phyloP scores from a whole-genome alignment of 2,113 vertebrate genomes.

The Propithecus coquereli region DNA sequence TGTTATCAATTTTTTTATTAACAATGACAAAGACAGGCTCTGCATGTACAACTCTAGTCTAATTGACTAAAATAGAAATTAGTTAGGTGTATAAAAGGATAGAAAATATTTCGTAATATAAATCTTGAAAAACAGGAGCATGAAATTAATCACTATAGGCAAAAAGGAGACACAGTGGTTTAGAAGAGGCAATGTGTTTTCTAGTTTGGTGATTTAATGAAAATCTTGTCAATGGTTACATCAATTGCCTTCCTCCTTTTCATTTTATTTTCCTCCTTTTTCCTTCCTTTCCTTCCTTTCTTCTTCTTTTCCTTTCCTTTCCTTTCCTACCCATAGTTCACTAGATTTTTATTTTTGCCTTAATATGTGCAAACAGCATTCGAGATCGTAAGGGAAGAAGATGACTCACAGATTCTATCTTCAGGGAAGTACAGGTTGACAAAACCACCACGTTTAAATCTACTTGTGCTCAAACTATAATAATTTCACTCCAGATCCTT shows the following conservation, averaged over 20 bases:
- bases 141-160: background rate
- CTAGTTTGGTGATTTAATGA: background rate
- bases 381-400: background rate
- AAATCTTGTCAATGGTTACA: background rate
- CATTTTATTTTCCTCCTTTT: background rate
- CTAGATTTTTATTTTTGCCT: constrained; percentile 2
- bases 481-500: background rate
- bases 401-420: background rate
- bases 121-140: background rate
- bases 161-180: background rate
- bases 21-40: background rate
- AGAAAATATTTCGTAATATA: background rate
- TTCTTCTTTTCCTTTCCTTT: background rate
- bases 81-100: background rate
- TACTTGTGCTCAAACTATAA: background rate
- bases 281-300: background rate
- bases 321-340: background rate
- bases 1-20: background rate
- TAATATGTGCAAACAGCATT: background rate
- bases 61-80: background rate
- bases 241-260: background rate
- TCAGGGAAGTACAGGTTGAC: background rate
- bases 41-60: background rate
- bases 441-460: background rate
- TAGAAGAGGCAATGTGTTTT: background rate